These are phyloP conservation scores for Stomatorhinus walkeri DNA, from an alignment of 2,797 vertebrate species.

Conservation along the genomic window DNA sequence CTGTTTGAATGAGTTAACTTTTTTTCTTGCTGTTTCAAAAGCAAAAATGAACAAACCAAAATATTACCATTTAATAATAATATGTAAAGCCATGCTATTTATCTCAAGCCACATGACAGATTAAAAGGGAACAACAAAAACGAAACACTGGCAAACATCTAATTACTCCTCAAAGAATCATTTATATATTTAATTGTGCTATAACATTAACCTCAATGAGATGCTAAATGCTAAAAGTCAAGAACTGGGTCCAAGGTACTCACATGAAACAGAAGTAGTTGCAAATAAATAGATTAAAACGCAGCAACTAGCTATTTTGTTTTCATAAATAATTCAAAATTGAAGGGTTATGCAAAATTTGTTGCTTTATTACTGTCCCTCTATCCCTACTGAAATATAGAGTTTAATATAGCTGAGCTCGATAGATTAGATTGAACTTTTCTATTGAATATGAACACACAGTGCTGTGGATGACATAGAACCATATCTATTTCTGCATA, in stretches of 20 bases:
- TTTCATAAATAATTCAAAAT: constrained; percentile 9
- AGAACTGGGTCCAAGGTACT: background rate
- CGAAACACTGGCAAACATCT: background rate
- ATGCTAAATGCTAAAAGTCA: background rate
- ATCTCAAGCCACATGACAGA: background rate
- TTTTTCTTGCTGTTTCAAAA: background rate
- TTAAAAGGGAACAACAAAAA: background rate
- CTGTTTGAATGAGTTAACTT: background rate
- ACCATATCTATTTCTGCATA: background rate
- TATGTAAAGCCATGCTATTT: background rate
- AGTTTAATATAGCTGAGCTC: constrained; percentile 3
- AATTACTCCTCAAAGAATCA: background rate
- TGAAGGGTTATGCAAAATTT: background rate
- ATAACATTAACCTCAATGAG: background rate
- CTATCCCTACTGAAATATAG: background rate
- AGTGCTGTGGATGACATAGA: background rate
- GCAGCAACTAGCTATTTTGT: background rate
- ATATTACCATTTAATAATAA: background rate
- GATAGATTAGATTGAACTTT: background rate
- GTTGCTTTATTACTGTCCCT: constrained; percentile 9
- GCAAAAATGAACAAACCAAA: background rate
- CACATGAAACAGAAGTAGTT: background rate
- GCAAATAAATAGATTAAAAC: background rate
- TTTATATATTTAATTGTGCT: background rate
- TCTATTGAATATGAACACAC: background rate